Base-by-base conservation (phyloP, 2,888 invertebrate species). In the Deroplatys truncata region DNA sequence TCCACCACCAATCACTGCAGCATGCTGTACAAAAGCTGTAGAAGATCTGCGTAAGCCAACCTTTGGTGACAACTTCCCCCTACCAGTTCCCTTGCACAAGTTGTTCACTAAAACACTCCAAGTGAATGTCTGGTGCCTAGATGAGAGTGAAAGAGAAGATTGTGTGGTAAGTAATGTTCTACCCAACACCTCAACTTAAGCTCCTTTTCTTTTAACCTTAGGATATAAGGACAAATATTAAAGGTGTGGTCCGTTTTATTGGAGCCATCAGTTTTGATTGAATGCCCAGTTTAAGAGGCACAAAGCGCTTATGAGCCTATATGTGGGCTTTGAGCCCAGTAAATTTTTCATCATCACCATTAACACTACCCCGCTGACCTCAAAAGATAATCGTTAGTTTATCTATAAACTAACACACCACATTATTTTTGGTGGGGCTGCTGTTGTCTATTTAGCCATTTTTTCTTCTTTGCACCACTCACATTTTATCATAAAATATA, bases 101-200 rank as follows among this genome's bases (percentile, higher is more conserved):
- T 94, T 97, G 91, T 96, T 96, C 90, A 97, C 97, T 82, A 98
- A 98, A 94, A 98, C 98, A 84, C 94, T 99, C 91, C 98, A 98
- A 94, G 96, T 99, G 90, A 98, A 98, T 92, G 96, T 98, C 82
- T 97, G 98, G 94, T 96, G 97, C 92, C 95, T 96, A 90, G 94
- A 94, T 85, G 91, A 92, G 31, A 95, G 95, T 92, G 94, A 94
- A 92, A 95, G 95, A 91, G 97, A 97, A 92, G 98, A 98, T 93
- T 98, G 98, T 93, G 95, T 98, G 95, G 98, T 98, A 94, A 95
- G 97, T 95, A 56, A 29, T n/a, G 25, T 43, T 10, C 43, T 43
- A 13, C 7, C 43, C 13, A 13, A 43, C 13, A 49, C 28, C 49
- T 15, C 28, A 28, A 20, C 10, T 43, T 43, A 35, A 8, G 35